These are phyloP conservation scores for Chaetodon auriga DNA, from an alignment of 2,113 vertebrate genomes.

Conservation along the genomic window DNA sequence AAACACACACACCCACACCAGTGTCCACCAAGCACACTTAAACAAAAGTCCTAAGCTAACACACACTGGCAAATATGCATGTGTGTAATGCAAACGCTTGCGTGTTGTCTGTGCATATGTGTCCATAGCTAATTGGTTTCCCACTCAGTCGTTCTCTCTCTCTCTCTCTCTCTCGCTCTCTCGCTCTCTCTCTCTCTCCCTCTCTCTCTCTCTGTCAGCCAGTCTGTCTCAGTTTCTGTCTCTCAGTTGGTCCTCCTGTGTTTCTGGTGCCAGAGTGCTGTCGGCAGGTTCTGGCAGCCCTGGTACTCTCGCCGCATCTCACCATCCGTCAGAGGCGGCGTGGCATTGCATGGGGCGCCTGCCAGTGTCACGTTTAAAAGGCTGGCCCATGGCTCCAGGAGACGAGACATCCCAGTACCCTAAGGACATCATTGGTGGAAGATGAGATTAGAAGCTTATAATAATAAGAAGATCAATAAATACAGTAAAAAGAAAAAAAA, in stretches of 20 bases:
- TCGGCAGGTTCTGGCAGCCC: slow-evolving; percentile 89
- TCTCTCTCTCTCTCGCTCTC: slow-evolving; percentile 20
- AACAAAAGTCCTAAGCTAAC: slow-evolving; percentile 19
- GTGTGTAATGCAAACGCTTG: neutral
- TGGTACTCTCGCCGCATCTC: slow-evolving; percentile 85
- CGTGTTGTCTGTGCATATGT: slow-evolving; percentile 10
- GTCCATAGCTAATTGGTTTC: slow-evolving; percentile 13
- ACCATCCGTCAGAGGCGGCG: slow-evolving; percentile 83
- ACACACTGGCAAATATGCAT: neutral
- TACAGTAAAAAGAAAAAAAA: neutral
- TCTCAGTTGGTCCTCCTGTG: slow-evolving; percentile 65
- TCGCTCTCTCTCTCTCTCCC: slow-evolving; percentile 31
- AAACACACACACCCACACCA: slow-evolving; percentile 32
- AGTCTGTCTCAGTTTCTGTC: slow-evolving; percentile 18
- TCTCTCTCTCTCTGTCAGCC: slow-evolving; percentile 3
- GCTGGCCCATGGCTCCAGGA: slow-evolving; percentile 69
- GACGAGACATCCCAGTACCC: slow-evolving; percentile 64
- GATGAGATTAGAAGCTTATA: neutral
- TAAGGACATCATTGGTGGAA: slow-evolving; percentile 23
- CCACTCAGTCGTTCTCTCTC: neutral
- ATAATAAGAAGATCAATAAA: neutral
- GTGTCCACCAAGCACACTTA: slow-evolving; percentile 2
- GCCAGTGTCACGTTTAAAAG: slow-evolving; percentile 85
- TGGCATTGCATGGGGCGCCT: slow-evolving; percentile 85
- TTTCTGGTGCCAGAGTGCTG: slow-evolving; percentile 86